Percentiles rank a stretch among this genome's conserved stretches.
Evolutionary conservation across 2,888 invertebrate genomes (phyloP).

Genomic region (Cryptosula pallasiana): DNA sequence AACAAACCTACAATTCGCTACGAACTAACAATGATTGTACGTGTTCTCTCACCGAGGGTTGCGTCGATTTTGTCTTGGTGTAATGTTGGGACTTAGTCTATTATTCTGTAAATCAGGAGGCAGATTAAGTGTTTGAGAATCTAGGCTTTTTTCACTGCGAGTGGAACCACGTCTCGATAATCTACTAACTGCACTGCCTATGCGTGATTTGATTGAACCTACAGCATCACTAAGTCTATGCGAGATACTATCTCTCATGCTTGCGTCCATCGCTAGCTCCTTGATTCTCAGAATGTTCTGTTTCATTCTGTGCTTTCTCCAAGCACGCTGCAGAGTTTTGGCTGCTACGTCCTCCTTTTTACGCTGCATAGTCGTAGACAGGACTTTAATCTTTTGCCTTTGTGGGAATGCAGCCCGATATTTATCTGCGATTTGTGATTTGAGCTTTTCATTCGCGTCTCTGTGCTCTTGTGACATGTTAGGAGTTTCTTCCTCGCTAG

Average conservation of each 20-base stretch:
- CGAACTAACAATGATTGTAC: too few species aligned
- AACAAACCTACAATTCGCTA: too few species aligned
- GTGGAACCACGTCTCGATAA: conserved; percentile 4
- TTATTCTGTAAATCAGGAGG: conserved; percentile 5
- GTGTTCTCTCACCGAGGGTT: neutral
- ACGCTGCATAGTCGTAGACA: conserved; percentile 90
- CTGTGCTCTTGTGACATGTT: conserved; percentile 65
- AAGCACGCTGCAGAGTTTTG: conserved; percentile 76
- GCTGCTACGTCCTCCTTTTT: conserved; percentile 93
- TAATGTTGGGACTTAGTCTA: conserved; percentile 20
- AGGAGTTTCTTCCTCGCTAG: conserved; percentile 76
- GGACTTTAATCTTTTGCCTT: conserved; percentile 85
- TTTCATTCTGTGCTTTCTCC: conserved; percentile 40
- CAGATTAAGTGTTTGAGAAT: conserved; percentile 8
- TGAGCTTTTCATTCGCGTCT: conserved; percentile 55
- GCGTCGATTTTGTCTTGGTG: neutral
- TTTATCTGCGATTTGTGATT: conserved; percentile 20
- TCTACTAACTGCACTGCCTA: conserved; percentile 16
- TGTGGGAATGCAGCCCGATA: conserved; percentile 81
- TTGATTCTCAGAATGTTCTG: conserved; percentile 24
- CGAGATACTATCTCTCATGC: neutral
- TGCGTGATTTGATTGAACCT: conserved; percentile 9
- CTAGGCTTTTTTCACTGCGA: conserved; percentile 12
- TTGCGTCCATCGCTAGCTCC: conserved; percentile 17
- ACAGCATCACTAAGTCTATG: conserved; percentile 4